Evolutionary conservation across 1,140 invertebrate genomes (phyloP).

Genomic region (Brachionus angularis): DNA sequence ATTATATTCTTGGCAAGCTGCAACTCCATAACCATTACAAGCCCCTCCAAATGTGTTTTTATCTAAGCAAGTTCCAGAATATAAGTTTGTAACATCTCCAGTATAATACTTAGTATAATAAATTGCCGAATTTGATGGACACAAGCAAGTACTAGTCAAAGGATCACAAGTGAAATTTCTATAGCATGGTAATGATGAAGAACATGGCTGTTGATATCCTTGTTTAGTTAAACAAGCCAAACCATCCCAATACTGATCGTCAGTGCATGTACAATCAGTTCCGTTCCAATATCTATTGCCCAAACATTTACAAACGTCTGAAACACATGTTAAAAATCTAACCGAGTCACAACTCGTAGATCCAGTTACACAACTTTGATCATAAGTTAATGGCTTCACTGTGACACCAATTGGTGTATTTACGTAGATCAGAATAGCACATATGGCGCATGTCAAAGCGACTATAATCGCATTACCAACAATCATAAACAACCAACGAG

Average conservation of each 20-base stretch:
- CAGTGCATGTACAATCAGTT: conserved; percentile 19
- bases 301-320: conserved; percentile 1
- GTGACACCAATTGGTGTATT: conserved; percentile 39
- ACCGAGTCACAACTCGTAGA: conserved; percentile 14
- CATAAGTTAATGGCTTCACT: conserved; percentile 27
- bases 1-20: conserved; percentile 30
- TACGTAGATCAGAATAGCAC: conserved; percentile 32
- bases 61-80: background rate
- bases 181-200: conserved; percentile 1
- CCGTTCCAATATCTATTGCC: conserved; percentile 35
- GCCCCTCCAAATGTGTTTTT: background rate
- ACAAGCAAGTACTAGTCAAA: conserved; percentile 33
- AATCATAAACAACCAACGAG: conserved; percentile 36
- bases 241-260: conserved; percentile 31
- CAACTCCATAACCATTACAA: conserved; percentile 2
- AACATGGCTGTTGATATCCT: conserved; percentile 29
- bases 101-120: conserved; percentile 16
- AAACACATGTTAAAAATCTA: conserved; percentile 10
- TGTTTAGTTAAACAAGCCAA: conserved; percentile 22
- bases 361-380: conserved; percentile 27
- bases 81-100: conserved; percentile 11
- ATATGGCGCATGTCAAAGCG: conserved; percentile 7
- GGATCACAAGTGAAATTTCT: conserved; percentile 15
- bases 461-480: conserved; percentile 29
- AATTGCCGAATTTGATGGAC: background rate